Base-by-base conservation (phyloP, 1,140 invertebrate genomes). In the Bombus waltoni region DNA sequence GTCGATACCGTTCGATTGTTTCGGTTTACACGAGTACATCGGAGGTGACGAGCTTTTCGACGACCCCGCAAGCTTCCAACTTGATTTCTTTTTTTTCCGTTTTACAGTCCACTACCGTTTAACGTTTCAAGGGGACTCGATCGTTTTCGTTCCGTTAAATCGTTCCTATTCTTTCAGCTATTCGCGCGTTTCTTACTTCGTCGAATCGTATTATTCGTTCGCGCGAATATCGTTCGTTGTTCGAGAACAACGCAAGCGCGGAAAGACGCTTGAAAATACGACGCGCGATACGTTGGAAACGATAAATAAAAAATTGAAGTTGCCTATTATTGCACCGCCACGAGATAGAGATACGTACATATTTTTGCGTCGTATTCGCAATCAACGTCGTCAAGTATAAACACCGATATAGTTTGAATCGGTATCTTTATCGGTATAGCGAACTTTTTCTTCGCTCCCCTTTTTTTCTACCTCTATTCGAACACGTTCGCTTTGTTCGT, bases 1-100 rank as follows among this genome's bases (percentile, higher is more conserved):
- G 57, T 68, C 47, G 42, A 44, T 25, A n/a, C 9, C 22, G 4
- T 0, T 62, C 57, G 59, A 70, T 73, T 28, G 13, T 57, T 42
- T 28, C 75, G 73, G 86, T 62, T 75, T 57, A 82, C 18, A 28
- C 0, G 40, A 53, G 38, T 44, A 35, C 18, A 78, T 35, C 25
- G 44, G 18, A 13, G 32, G 44, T 28, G 44, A 75, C 73, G 44
- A 78, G 76, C 40, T 44, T 44, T 44, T 44, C 76, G n/a, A 66
- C 13, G 28, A 40, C 59, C n/a, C 28, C 38, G 40, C 35, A 32
- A 78, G 11, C 53, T 6, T 38, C 42, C 66, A 4, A 81, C 28
- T 70, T 11, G 25, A 15, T 81, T 57, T 44, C n/a, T 32, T 47
- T 47, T n/a, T n/a, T 28, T 18, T 18, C 4, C 2, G 13, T 76